Evolutionary conservation across 2,113 vertebrate genomes (phyloP).

Genomic region (Triplophysa siluroides): DNA sequence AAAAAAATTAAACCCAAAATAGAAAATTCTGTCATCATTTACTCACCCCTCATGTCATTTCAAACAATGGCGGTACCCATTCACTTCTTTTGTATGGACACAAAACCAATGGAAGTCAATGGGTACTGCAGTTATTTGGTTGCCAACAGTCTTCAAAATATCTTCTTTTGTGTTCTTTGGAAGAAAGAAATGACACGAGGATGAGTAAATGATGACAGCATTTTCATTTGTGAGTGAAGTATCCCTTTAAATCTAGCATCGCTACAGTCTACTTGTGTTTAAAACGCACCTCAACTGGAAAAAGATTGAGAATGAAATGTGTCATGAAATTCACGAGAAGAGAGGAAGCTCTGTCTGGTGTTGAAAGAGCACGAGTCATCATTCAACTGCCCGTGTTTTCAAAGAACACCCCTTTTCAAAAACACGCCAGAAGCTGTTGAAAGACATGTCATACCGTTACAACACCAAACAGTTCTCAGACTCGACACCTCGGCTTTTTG

Average conservation of each 20-base stretch:
- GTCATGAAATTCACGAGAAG: slow-evolving; percentile 66
- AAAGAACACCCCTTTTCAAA: slow-evolving; percentile 53
- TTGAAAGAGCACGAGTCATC: slow-evolving; percentile 69
- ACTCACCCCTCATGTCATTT: no score
- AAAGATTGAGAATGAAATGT: slow-evolving; percentile 66
- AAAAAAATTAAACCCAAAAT: no score
- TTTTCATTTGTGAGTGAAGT: no score
- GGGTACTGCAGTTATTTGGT: no score
- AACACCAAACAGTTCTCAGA: slow-evolving; percentile 35
- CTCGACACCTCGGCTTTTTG: slow-evolving; percentile 14
- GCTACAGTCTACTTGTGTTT: slow-evolving; percentile 33
- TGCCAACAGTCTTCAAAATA: no score
- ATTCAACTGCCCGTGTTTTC: slow-evolving; percentile 66
- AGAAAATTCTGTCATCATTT: no score
- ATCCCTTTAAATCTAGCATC: background rate
- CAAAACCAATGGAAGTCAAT: no score
- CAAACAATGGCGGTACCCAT: no score
- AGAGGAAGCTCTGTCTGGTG: slow-evolving; percentile 58
- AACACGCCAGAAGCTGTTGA: slow-evolving; percentile 38
- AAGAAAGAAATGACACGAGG: no score
- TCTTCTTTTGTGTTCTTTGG: no score
- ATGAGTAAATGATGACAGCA: no score
- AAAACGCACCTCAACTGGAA: slow-evolving; percentile 61
- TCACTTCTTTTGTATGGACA: no score
- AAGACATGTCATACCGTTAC: slow-evolving; percentile 41